A percentile compares a stretch with the other conserved stretches of the same genome.
phyloP scores from a whole-genome alignment of 2,113 vertebrate species.

The Microcebus tavaratra region DNA sequence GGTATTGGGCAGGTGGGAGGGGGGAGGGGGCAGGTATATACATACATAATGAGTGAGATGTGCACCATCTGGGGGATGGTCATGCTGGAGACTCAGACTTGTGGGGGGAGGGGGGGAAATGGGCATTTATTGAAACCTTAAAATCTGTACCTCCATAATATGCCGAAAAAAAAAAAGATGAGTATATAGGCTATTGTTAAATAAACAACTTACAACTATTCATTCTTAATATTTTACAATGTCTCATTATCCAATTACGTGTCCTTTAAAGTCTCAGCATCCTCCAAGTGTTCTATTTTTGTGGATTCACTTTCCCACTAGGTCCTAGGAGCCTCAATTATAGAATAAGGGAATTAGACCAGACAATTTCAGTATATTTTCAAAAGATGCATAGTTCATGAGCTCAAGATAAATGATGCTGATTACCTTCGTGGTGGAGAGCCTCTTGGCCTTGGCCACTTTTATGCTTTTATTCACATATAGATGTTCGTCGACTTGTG shows the following conservation, averaged over 20 bases:
- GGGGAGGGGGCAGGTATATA: no score
- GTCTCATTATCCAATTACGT: background rate
- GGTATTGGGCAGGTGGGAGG: no score
- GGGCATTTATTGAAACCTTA: no score
- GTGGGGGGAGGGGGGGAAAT: no score
- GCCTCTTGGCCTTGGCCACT: background rate
- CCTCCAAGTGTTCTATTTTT: background rate
- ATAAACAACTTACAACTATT: background rate
- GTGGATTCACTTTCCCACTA: background rate
- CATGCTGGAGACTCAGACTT: no score
- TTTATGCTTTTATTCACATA: background rate
- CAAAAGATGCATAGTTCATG: background rate
- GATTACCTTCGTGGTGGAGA: background rate
- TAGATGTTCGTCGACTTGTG: background rate
- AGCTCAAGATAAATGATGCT: background rate
- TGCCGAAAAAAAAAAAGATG: background rate
- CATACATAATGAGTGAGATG: no score
- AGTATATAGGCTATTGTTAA: background rate
- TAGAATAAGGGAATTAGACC: background rate
- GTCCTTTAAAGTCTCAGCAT: background rate
- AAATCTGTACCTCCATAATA: no score
- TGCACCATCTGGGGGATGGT: no score
- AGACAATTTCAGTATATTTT: background rate
- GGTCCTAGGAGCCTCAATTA: background rate
- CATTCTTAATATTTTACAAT: slow-evolving; percentile 18